phyloP scores from a whole-genome alignment of 1,140 invertebrate genomes.

The Globodera rostochiensis region DNA sequence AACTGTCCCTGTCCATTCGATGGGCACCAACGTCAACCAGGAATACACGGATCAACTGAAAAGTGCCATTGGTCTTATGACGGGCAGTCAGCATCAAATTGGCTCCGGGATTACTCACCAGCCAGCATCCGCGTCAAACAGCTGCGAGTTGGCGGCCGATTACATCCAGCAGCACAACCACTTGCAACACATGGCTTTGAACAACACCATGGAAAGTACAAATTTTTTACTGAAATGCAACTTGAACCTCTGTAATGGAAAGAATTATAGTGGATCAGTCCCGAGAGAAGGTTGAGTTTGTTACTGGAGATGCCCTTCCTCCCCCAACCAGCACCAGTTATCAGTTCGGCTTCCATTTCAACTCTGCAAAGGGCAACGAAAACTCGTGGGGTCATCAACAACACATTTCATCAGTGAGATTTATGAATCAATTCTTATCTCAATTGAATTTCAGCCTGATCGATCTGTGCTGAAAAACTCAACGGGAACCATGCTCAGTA shows the following conservation, averaged over 20 bases:
- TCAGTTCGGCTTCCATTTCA: slow-evolving; percentile 26
- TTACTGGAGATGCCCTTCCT: slow-evolving; percentile 18
- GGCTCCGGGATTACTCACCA: not conserved
- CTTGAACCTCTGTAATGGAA: not conserved
- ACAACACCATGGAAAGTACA: not conserved
- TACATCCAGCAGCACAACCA: slow-evolving; percentile 14
- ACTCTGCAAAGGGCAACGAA: not conserved
- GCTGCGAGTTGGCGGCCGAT: slow-evolving; percentile 2
- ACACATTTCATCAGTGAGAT: slow-evolving; percentile 21
- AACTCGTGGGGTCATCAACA: slow-evolving; percentile 12
- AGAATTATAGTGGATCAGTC: slow-evolving; percentile 10
- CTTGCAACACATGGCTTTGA: slow-evolving; percentile 12
- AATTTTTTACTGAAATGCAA: not conserved
- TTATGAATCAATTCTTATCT: not conserved
- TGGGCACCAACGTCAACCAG: slow-evolving; percentile 14
- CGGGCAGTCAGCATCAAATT: slow-evolving; percentile 3
- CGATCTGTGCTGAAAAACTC: slow-evolving; percentile 23
- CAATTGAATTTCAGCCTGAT: slow-evolving; percentile 7
- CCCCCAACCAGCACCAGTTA: slow-evolving; percentile 3
- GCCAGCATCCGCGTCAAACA: not conserved
- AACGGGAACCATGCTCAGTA: slow-evolving; percentile 11
- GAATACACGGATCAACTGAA: slow-evolving; percentile 25
- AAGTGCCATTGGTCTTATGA: slow-evolving; percentile 23
- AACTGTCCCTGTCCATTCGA: slow-evolving; percentile 16
- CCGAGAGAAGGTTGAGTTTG: slow-evolving; percentile 28